Percentiles rank a stretch among this genome's conserved stretches.
phyloP scores from a whole-genome alignment of 2,888 invertebrate genomes.

The Geotrupes spiniger region DNA sequence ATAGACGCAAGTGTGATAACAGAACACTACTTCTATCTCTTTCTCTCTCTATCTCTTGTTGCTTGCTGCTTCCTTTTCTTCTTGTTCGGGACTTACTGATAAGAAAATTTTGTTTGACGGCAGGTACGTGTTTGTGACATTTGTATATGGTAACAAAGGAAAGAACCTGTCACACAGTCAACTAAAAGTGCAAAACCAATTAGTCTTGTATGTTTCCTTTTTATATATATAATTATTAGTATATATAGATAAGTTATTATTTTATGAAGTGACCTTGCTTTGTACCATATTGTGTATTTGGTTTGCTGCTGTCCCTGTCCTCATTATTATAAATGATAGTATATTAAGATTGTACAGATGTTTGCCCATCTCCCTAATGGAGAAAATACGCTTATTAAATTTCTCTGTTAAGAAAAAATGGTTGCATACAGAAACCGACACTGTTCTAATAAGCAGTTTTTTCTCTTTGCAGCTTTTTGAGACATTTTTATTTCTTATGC shows the following conservation, averaged over 20 bases:
- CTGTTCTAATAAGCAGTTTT: constrained; percentile 29
- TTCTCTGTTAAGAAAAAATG: constrained; percentile 23
- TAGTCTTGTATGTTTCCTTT: constrained; percentile 46
- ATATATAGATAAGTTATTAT: constrained; percentile 55
- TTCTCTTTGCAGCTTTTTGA: constrained; percentile 31
- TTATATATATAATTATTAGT: constrained; percentile 37
- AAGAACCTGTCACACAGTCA: constrained; percentile 31
- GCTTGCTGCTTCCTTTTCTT: constrained; percentile 33
- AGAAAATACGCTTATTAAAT: constrained; percentile 33
- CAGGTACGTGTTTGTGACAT: constrained; percentile 16
- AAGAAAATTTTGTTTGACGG: constrained; percentile 22
- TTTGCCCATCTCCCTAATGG: constrained; percentile 31
- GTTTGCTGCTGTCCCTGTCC: constrained; percentile 14
- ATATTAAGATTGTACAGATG: constrained; percentile 36
- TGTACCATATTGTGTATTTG: constrained; percentile 54
- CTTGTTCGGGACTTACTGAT: constrained; percentile 11
- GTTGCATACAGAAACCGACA: constrained; percentile 13
- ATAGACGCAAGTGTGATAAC: constrained; percentile 10
- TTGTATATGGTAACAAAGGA: constrained; percentile 3
- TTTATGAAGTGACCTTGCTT: constrained; percentile 63
- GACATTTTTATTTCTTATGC: constrained; percentile 29
- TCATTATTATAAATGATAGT: constrained; percentile 13
- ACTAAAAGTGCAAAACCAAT: constrained; percentile 38
- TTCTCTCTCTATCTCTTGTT: constrained; percentile 27
- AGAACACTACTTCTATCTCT: constrained; percentile 28